phyloP scores from a whole-genome alignment of 2,797 vertebrate genomes.

The Chelidonichthys spinosus region DNA sequence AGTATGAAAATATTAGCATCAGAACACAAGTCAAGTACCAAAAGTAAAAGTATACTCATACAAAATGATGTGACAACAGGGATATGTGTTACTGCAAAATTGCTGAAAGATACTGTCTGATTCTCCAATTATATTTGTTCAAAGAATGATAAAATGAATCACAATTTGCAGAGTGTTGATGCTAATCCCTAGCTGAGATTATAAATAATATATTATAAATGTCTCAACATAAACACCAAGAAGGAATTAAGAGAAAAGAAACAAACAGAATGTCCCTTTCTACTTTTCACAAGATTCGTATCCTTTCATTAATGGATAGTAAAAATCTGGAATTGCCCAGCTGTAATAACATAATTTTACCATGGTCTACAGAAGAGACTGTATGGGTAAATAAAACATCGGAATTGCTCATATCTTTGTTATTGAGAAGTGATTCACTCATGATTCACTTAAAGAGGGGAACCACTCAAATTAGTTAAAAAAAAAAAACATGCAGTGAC shows the following conservation, averaged over 20 bases:
- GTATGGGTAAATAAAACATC: conserved; percentile 4
- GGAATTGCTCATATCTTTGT: conserved; percentile 18
- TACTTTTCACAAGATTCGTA: background rate
- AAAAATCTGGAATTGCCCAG: conserved; percentile 13
- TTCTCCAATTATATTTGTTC: background rate
- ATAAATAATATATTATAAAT: too few relatives aligned
- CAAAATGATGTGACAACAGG: background rate
- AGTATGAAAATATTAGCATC: too few relatives aligned
- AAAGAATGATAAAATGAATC: background rate
- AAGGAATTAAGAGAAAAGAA: background rate
- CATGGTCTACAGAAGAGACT: conserved; percentile 18
- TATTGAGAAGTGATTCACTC: conserved; percentile 21
- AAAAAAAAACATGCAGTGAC: conserved; percentile 32
- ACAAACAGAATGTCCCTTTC: background rate
- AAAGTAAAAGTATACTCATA: conserved; percentile 10
- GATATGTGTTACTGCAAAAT: background rate
- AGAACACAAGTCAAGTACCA: background rate
- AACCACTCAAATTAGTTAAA: conserved; percentile 33
- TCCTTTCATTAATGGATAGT: background rate
- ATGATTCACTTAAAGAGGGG: conserved; percentile 31
- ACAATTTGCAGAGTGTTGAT: background rate
- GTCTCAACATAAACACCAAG: background rate
- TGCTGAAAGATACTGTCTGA: background rate
- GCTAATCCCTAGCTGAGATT: background rate
- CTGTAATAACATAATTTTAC: conserved; percentile 3